Percentiles rank a stretch among this genome's conserved stretches.
phyloP scores from a whole-genome alignment of 2,113 vertebrate genomes.

The Callipepla squamata region DNA sequence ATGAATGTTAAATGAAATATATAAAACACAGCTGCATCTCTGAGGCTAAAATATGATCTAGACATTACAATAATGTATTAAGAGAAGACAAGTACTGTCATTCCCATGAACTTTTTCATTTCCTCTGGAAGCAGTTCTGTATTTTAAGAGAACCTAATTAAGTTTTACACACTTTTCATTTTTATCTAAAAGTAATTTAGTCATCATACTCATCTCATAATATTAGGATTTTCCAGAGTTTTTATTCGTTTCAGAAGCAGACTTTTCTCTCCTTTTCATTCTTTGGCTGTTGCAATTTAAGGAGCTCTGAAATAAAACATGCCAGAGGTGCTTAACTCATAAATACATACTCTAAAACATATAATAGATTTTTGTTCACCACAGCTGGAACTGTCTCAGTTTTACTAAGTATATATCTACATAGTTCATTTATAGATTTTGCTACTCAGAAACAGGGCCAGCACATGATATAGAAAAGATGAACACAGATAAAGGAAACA shows the following conservation, averaged over 20 bases:
- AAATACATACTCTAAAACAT: not conserved
- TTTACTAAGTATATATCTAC: not conserved
- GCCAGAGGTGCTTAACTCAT: not conserved
- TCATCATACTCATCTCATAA: not conserved
- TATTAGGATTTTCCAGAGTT: not conserved
- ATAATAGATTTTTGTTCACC: not conserved
- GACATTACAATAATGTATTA: fast-evolving
- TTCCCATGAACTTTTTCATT: not conserved
- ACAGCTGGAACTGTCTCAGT: not conserved
- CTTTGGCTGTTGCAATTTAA: not conserved
- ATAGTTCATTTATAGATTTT: not conserved
- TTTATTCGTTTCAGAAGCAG: not conserved
- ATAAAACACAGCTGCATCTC: not conserved
- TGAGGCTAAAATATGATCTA: not conserved
- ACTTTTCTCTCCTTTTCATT: not conserved
- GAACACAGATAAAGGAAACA: not conserved
- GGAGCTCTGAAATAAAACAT: not conserved
- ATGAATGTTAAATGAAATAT: not conserved
- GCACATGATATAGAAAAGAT: not conserved
- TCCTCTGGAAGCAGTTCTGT: not conserved
- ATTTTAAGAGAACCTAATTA: not conserved
- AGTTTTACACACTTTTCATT: not conserved
- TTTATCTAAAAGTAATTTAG: not conserved
- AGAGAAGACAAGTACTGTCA: not conserved
- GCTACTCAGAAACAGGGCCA: not conserved